Conservation (phyloP, 2,113 vertebrate genomes). For the Coptodon bakossiorum region DNA sequence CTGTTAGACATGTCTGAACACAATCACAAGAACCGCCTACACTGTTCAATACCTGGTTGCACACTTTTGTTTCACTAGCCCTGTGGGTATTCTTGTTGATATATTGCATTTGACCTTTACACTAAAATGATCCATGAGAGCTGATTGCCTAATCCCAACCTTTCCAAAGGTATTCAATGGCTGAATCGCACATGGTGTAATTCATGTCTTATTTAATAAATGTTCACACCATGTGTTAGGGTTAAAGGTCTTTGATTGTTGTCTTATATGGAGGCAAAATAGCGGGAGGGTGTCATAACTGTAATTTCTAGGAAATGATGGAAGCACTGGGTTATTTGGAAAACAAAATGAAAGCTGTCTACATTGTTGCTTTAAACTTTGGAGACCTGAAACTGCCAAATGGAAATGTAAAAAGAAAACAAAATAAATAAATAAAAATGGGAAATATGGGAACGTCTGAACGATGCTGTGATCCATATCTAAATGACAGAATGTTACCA, state of each 20-base stretch:
- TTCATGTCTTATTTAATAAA: background rate
- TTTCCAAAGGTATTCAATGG: background rate
- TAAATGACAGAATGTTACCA: background rate
- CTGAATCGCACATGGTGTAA: background rate
- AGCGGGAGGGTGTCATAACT: background rate
- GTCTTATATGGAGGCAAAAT: background rate
- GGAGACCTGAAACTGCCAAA: background rate
- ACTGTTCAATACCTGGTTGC: background rate
- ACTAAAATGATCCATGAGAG: background rate
- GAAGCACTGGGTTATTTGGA: background rate
- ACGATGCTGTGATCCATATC: background rate
- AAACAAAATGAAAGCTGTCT: background rate
- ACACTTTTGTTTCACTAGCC: background rate
- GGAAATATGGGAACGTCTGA: background rate
- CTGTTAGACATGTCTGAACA: conserved; percentile 36
- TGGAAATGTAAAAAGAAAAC: background rate
- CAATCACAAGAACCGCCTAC: background rate
- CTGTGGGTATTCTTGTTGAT: background rate
- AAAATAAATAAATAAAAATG: background rate
- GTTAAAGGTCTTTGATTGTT: background rate
- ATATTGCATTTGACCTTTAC: background rate
- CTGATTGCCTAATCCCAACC: background rate
- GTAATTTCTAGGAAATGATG: background rate
- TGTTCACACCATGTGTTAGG: background rate
- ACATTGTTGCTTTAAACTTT: background rate